A percentile compares a stretch with the other conserved stretches of the same genome.
Conservation (phyloP, 2,113 vertebrate genomes). For the Orthonyx spaldingii region DNA sequence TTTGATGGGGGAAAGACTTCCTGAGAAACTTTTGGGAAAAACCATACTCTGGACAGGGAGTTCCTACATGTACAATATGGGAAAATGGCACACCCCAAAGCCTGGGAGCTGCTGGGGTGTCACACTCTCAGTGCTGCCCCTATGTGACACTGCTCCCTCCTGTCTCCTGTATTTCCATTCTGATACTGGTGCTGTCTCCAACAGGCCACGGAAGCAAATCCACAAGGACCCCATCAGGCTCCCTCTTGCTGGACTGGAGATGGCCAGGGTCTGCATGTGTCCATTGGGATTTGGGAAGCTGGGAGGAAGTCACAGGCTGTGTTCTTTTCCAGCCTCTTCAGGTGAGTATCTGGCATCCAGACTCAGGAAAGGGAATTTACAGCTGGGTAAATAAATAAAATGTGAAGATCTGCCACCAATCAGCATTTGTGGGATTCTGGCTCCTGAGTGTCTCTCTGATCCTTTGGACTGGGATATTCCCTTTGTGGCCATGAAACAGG, state of each 20-base stretch:
- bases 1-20: background rate
- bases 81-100: background rate
- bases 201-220: background rate
- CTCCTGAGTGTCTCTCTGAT: background rate
- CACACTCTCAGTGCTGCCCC: background rate
- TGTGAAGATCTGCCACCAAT: background rate
- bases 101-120: background rate
- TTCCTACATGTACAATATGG: background rate
- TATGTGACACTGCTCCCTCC: background rate
- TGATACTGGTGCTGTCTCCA: background rate
- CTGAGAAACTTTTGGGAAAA: background rate
- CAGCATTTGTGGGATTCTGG: background rate
- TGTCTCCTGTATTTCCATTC: background rate
- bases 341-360: background rate
- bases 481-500: background rate
- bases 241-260: background rate
- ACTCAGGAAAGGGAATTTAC: background rate
- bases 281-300: background rate
- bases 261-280: rapidly evolving
- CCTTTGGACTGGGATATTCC: background rate
- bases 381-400: background rate
- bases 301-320: background rate
- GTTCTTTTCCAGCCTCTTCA: background rate
- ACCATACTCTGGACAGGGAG: no score
- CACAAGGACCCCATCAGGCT: background rate